A percentile compares a stretch with the other conserved stretches of the same genome.
These are phyloP conservation scores for Melanotaenia trifasciata DNA, from an alignment of 2,797 vertebrate species.

Conservation along the genomic window DNA sequence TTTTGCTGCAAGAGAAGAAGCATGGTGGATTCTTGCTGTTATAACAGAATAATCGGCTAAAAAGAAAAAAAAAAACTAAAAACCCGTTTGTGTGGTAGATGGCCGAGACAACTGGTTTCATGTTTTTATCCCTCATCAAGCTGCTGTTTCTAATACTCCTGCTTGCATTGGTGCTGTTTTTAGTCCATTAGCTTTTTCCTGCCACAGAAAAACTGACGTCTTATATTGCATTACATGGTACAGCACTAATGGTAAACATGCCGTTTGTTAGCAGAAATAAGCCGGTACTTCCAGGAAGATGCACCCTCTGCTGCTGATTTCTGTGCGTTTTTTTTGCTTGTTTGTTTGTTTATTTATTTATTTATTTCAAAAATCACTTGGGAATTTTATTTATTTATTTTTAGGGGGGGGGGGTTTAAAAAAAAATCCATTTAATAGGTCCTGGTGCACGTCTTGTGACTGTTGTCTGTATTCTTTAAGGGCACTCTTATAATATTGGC, in stretches of 20 bases:
- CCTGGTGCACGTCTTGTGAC: neutral
- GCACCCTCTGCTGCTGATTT: no score
- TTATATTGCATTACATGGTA: no score
- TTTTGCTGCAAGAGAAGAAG: neutral
- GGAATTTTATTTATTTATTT: no score
- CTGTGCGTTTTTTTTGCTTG: neutral
- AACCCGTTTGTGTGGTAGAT: neutral
- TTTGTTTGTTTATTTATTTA: no score
- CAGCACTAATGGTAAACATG: neutral
- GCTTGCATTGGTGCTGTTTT: neutral
- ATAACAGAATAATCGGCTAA: neutral
- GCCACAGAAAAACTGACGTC: no score
- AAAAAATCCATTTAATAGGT: neutral
- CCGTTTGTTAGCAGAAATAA: neutral
- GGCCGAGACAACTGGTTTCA: neutral
- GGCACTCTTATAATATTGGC: neutral
- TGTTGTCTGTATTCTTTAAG: neutral
- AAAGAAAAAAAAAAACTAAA: neutral
- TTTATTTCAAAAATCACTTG: no score
- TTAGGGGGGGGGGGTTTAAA: no score
- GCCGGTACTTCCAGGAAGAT: neutral
- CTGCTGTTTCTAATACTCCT: neutral
- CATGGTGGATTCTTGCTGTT: neutral
- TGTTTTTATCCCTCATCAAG: neutral
- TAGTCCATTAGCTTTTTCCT: neutral